Percentiles rank a stretch among this genome's conserved stretches.
These are phyloP conservation scores for Torymus auratus DNA, from an alignment of 2,888 invertebrate species.

Conservation along the genomic window DNA sequence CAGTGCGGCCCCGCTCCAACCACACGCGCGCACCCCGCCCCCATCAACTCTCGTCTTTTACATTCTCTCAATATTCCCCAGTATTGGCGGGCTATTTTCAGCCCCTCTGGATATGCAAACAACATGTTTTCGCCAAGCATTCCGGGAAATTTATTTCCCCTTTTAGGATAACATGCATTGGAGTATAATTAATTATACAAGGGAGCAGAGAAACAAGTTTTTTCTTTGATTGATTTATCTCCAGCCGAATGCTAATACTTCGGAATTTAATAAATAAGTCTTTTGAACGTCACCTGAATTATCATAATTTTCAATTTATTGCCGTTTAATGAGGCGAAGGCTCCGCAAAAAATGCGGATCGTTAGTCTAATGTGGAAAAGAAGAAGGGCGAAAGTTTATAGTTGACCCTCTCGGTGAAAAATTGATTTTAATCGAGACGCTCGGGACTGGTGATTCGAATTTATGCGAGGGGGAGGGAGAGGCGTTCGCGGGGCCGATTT, in stretches of 20 bases:
- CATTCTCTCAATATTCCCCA: conserved; percentile 26
- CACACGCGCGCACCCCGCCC: not conserved
- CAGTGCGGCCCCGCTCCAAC: not conserved
- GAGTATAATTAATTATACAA: no score
- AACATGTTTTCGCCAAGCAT: not conserved
- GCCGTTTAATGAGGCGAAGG: not conserved
- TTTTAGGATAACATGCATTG: no score
- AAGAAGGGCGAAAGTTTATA: not conserved
- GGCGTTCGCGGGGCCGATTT: conserved; percentile 71
- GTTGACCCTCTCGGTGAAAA: conserved; percentile 61
- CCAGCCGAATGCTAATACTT: no score
- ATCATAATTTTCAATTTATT: conserved; percentile 25
- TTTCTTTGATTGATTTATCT: no score
- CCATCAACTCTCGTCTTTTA: conserved; percentile 2
- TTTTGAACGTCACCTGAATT: not conserved
- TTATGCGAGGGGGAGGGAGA: conserved; percentile 67
- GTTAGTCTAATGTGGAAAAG: conserved; percentile 34
- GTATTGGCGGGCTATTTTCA: conserved; percentile 4
- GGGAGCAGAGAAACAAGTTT: no score
- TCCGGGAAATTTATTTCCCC: no score
- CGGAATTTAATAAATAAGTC: no score
- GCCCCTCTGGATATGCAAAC: not conserved
- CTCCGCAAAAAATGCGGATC: not conserved
- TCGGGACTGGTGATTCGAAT: conserved; percentile 66
- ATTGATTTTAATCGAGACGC: conserved; percentile 70